These are phyloP conservation scores for Eupithecia vulgata DNA, from an alignment of 2,888 invertebrate genomes.

Conservation along the genomic window DNA sequence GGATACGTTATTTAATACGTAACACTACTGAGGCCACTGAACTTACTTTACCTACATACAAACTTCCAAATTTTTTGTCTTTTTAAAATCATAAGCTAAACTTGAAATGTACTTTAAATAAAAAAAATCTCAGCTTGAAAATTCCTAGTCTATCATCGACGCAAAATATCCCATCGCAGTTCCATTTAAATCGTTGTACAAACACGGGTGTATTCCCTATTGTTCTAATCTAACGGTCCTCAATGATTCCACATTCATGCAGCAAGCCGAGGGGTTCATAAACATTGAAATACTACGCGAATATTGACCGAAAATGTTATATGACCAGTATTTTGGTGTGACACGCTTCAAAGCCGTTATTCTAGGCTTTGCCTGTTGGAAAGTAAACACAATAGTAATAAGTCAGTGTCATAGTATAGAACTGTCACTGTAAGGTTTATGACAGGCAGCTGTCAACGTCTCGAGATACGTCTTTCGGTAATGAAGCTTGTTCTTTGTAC, in stretches of 20 bases:
- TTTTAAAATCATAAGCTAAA: background rate
- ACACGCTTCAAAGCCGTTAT: conserved; percentile 6
- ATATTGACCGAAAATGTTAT: conserved; percentile 18
- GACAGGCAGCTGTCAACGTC: no score
- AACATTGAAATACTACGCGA: conserved; percentile 28
- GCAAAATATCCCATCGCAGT: background rate
- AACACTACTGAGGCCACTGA: no score
- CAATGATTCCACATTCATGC: conserved; percentile 34
- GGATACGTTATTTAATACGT: no score
- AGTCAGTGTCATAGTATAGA: no score
- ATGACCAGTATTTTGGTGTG: conserved; percentile 2
- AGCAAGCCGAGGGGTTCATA: conserved; percentile 22
- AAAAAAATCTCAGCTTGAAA: no score
- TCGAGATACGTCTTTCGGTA: no score
- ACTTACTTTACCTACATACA: no score
- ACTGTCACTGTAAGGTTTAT: no score
- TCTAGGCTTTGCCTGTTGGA: background rate
- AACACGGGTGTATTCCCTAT: conserved; percentile 10
- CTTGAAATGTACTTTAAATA: no score
- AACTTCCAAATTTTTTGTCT: background rate
- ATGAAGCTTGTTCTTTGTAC: no score
- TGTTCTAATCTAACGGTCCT: conserved; percentile 4
- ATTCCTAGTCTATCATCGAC: background rate
- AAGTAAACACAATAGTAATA: no score
- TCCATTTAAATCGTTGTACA: background rate